phyloP scores from a whole-genome alignment of 2,888 invertebrate species.

The Zygogramma bicolorata region DNA sequence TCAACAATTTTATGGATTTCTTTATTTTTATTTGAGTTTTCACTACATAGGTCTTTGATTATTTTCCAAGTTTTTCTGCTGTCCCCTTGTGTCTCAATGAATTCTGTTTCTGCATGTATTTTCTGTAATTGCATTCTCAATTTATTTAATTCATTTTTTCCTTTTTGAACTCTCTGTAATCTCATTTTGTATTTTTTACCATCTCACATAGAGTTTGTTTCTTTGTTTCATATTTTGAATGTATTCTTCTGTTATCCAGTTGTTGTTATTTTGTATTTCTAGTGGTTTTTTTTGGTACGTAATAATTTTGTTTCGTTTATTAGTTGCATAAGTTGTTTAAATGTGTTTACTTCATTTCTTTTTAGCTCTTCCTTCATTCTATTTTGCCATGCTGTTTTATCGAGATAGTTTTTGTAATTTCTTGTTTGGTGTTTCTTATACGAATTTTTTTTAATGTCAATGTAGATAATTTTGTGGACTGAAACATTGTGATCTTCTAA shows the following conservation, averaged over 20 bases:
- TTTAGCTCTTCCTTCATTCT: neutral
- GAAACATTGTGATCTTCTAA: neutral
- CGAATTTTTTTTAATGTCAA: neutral
- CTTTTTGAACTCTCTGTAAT: neutral
- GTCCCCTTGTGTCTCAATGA: too few species aligned
- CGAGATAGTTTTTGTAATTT: neutral
- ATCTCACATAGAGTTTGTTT: neutral
- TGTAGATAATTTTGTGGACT: neutral
- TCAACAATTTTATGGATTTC: too few species aligned
- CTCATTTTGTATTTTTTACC: neutral
- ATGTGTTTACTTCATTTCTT: neutral
- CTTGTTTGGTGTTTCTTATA: neutral
- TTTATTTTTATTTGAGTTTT: too few species aligned
- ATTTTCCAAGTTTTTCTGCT: too few species aligned
- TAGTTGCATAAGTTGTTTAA: neutral
- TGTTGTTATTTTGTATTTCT: neutral
- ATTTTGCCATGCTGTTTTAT: neutral
- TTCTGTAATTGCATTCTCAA: too few species aligned
- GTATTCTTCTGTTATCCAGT: neutral
- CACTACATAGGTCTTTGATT: too few species aligned
- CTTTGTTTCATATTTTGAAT: neutral
- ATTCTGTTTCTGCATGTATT: too few species aligned
- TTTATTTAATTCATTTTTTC: too few species aligned
- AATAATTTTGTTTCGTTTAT: neutral
- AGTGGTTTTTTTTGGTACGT: neutral